Evolutionary conservation across 2,113 vertebrate species (phyloP), one percentile per base, ranked within the genome.

Genomic region (Ahaetulla prasina): DNA sequence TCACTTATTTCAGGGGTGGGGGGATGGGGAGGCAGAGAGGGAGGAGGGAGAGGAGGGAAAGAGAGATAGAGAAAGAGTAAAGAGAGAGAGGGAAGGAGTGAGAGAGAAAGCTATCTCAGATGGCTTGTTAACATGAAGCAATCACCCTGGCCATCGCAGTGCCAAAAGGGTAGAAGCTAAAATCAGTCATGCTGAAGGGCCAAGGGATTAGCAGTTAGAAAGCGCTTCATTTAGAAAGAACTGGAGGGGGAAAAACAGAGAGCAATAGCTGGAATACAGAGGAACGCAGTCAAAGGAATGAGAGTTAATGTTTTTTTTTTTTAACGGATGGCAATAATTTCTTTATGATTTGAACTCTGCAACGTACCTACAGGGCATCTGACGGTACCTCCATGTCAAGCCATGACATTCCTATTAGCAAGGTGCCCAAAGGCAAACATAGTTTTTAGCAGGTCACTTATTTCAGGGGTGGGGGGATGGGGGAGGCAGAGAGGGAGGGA

Each of bases 241-340:
- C 74, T 18, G 0, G 11, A 85, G 57, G 30, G 1, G 23, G 8
- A 87, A 52, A 90, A 4, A 18, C 22, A 87, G 50, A 57, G 25
- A 89, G 7, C 22, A 52, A 87, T 18, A 27, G 68, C n/a, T 30
- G 57, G 91, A 0, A 0, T 45, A 57, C 55, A 55, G 25, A 87
- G n/a, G n/a, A n/a, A n/a, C n/a, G n/a, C n/a, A n/a, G 49, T 87
- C 43, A 90, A 87, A 85, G 91, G 30, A 92, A 85, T 47, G 39
- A 23, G 57, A 2, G 55, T 30, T 89, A 92, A 80, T 55, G 43
- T 20, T 57, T 35, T 35, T 50, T 68, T 86, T 43, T 68, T 86
- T 43, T 27, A n/a, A 68, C 20, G 43, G 53, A 49, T 25, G 63
- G 39, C 27, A 94, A 68, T 92, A 93, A 92, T 85, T 74, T 85